Conservation (phyloP, 2,113 vertebrate species). For the Dendrocopos noguchii region DNA sequence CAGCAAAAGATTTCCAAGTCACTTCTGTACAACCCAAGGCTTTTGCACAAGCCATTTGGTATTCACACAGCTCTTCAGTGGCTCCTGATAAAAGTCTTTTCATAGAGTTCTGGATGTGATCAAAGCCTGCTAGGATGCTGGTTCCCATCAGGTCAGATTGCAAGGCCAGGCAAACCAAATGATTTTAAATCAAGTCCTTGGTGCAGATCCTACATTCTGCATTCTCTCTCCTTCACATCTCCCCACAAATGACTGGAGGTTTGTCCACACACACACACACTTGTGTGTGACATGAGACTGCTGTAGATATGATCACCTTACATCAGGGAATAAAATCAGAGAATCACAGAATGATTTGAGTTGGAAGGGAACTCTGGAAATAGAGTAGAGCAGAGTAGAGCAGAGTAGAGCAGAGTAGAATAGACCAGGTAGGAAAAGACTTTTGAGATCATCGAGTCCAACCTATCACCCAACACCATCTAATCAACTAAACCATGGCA, state of each 20-base stretch:
- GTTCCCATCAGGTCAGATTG: neutral
- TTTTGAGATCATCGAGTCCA: too few species aligned
- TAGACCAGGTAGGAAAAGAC: too few species aligned
- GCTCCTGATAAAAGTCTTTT: neutral
- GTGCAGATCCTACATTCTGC: neutral
- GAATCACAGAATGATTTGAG: too few species aligned
- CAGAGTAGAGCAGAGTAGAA: too few species aligned
- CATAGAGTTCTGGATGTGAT: neutral
- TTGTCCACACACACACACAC: neutral
- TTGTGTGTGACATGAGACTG: neutral
- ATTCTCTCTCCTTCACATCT: neutral
- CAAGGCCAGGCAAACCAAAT: neutral
- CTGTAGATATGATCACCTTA: neutral
- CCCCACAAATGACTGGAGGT: neutral
- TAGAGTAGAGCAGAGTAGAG: too few species aligned
- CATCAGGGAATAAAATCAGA: accelerated
- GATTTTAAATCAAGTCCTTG: neutral
- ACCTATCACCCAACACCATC: too few species aligned
- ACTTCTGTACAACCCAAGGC: neutral
- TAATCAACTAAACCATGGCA: too few species aligned
- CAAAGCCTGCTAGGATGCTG: neutral
- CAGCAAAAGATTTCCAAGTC: neutral
- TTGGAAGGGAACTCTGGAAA: too few species aligned
- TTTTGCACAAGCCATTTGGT: neutral
- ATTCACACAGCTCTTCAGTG: neutral